phyloP scores from a whole-genome alignment of 2,113 vertebrate species.

The Casuarius casuarius region DNA sequence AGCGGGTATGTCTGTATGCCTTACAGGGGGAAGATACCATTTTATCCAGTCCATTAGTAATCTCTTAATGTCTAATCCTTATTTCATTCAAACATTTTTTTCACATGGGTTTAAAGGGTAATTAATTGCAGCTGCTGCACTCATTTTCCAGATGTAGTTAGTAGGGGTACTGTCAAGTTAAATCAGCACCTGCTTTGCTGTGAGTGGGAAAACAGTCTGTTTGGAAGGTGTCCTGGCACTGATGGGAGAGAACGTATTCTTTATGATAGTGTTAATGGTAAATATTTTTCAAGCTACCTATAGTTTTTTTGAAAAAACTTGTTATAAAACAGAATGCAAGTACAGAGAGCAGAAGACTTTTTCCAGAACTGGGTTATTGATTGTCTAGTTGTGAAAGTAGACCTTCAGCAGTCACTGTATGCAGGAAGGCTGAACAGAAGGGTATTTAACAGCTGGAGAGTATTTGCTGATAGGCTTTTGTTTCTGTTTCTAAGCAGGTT shows the following conservation, averaged over 20 bases:
- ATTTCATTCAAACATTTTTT: not conserved
- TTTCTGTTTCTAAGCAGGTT: not conserved
- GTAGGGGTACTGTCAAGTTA: not conserved
- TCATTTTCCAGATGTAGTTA: not conserved
- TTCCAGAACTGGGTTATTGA: accelerated
- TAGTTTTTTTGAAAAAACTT: not conserved
- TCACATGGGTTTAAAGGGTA: accelerated
- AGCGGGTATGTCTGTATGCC: not conserved
- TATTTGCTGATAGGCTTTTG: not conserved
- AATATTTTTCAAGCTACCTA: accelerated
- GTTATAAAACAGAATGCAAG: not conserved
- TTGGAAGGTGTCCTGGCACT: not conserved
- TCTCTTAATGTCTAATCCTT: not conserved
- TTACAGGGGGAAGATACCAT: not conserved
- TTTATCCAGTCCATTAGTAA: not conserved
- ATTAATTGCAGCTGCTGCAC: not conserved
- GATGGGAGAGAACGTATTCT: not conserved
- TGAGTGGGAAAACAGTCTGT: not conserved
- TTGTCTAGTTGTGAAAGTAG: not conserved
- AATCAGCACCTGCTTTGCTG: not conserved
- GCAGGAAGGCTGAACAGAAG: not conserved
- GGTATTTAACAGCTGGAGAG: accelerated
- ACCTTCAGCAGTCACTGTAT: not conserved
- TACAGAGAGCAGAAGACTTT: not conserved
- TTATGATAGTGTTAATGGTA: accelerated